A percentile compares a stretch with the other conserved stretches of the same genome.
Conservation (phyloP, 2,797 vertebrate genomes). For the Bradypodion ventrale region DNA sequence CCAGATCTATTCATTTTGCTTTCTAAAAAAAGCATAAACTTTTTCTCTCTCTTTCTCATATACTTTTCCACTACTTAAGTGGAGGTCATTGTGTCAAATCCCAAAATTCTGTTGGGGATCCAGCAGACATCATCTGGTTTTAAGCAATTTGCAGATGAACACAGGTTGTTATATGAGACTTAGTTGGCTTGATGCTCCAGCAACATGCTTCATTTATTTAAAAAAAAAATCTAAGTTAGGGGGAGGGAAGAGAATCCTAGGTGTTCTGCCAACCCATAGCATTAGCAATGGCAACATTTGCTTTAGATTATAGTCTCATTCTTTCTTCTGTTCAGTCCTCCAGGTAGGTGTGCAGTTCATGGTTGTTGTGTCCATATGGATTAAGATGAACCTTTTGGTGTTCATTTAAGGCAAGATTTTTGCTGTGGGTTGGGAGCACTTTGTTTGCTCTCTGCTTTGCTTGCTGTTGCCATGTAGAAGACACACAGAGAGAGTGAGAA, state of each 20-base stretch:
- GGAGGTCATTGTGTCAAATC: background rate
- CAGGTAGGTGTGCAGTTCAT: background rate
- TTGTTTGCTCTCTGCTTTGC: slow-evolving; percentile 26
- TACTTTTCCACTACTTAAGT: too few species aligned
- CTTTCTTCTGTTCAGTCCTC: background rate
- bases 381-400: background rate
- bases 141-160: background rate
- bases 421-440: slow-evolving; percentile 13
- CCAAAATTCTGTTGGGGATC: background rate
- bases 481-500: background rate
- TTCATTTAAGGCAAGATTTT: background rate
- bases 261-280: background rate
- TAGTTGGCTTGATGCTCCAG: background rate
- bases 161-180: background rate
- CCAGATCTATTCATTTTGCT: too few species aligned
- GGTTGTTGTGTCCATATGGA: background rate
- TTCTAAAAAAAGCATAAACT: too few species aligned
- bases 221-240: background rate
- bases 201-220: background rate
- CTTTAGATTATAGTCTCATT: background rate
- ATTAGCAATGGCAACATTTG: background rate
- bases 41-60: too few species aligned
- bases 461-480: background rate
- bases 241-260: background rate
- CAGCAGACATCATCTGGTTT: background rate